Base-by-base conservation (phyloP, 1,140 invertebrate species). In the Dreissena rostriformis region DNA sequence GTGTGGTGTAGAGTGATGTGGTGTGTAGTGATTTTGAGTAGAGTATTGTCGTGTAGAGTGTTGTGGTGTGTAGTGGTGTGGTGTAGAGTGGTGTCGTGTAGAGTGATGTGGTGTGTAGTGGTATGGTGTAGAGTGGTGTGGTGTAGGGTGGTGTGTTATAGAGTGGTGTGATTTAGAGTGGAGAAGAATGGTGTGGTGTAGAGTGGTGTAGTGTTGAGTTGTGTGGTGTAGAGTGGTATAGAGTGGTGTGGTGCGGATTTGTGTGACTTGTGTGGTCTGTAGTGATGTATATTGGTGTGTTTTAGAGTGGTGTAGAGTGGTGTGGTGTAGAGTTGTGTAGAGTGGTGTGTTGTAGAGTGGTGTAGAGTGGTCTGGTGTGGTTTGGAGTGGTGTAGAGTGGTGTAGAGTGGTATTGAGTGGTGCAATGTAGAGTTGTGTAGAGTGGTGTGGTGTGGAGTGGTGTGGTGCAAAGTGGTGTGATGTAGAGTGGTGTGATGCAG, bases 181-280 rank as follows among this genome's bases (percentile, higher is more conserved):
- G n/a, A n/a, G n/a, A n/a, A n/a, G n/a, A n/a, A 55, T 75, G 75
- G 82, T 67, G 74, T 68, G 78, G 82, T 78, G 74, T 84, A 84
- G 61, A 68, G 73, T 67, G n/a, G n/a, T 57, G 74, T 22, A 12
- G 52, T 70, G 82, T 68, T 52, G 78, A 70, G 52, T 39, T 39
- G 8, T 78, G 82, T 67, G 57, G 74, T 78, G 61, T 53, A 78
- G 82, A 52, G 74, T 68, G 70, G 82, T 84, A 63, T 78, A 77
- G 73, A 68, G 73, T 52, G 68, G 55, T 78, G 55, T 84, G 78
- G 73, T 78, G 82, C 51, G 57, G n/a, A n/a, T n/a, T n/a, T n/a
- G n/a, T n/a, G n/a, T n/a, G n/a, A n/a, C n/a, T n/a, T n/a, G n/a
- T n/a, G n/a, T n/a, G n/a, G n/a, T n/a, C n/a, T n/a, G n/a, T n/a